phyloP scores from a whole-genome alignment of 2,888 invertebrate species.

The Drosophila suboccidentalis region DNA sequence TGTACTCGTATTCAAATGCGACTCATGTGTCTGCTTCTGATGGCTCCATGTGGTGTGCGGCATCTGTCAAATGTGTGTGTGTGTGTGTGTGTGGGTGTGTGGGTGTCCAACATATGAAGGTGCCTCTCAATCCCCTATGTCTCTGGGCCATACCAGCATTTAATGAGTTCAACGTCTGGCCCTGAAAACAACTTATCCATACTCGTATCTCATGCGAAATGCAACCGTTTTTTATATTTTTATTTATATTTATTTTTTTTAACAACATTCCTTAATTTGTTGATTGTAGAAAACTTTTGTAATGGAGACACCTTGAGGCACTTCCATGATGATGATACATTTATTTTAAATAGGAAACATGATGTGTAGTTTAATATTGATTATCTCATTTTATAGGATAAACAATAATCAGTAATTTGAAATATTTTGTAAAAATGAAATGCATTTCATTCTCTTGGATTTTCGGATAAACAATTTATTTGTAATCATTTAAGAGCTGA shows the following conservation, averaged over 20 bases:
- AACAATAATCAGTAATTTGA: too few species aligned
- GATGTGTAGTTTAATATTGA: background rate
- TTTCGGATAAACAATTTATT: too few species aligned
- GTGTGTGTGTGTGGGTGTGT: background rate
- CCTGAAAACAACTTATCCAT: constrained; percentile 13
- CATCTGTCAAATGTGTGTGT: constrained; percentile 22
- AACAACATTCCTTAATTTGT: constrained; percentile 3
- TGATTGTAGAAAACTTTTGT: constrained; percentile 13
- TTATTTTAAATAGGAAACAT: background rate
- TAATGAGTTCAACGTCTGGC: constrained; percentile 40
- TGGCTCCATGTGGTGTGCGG: constrained; percentile 21
- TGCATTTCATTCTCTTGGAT: too few species aligned
- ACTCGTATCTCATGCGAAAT: constrained; percentile 15
- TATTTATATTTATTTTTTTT: background rate
- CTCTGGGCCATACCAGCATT: constrained; percentile 17
- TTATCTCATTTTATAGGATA: background rate
- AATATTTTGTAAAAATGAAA: background rate
- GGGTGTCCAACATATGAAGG: constrained; percentile 6
- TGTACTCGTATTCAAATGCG: constrained; percentile 30
- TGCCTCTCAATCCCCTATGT: background rate
- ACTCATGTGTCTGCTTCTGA: constrained; percentile 41
- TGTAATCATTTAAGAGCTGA: too few species aligned
- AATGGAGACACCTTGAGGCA: background rate
- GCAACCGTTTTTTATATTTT: background rate
- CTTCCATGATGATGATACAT: background rate